Evolutionary conservation across 2,888 invertebrate genomes (phyloP), one percentile per base, ranked within the genome.

Genomic region (Capitulum mitella): DNA sequence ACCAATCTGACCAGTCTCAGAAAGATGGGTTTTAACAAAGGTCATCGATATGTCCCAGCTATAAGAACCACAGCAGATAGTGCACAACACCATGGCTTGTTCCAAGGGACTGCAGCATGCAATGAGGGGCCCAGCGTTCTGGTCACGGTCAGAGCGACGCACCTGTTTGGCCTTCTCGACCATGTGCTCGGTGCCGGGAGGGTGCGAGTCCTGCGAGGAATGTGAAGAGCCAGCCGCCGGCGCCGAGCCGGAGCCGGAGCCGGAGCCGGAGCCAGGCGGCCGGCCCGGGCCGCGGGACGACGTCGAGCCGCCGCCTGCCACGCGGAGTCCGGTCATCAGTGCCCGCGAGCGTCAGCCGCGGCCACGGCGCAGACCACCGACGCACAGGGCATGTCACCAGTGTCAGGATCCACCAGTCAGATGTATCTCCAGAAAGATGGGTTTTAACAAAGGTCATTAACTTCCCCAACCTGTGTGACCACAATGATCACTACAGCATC

Each of bases 81-180:
- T 26, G 8, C 29, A 16, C 19, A n/a, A n/a, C 5, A 32, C 61
- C 32, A 61, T 61, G 61, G 32, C 61, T 61, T 61, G 61, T 61
- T 61, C 61, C 29, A 2, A 29, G 61, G 61, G 61, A 32, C 8
- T 26, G 26, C n/a, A n/a, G 22, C 26, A 26, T 54, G 26, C 54
- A 22, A 3, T n/a, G 8, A 54, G 3, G 8, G n/a, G n/a, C n/a
- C n/a, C n/a, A n/a, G n/a, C n/a, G n/a, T 48, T 19, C 19, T 19
- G 48, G 48, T 48, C 16, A 48, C 16, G 48, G 3, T 48, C 14
- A 48, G 48, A 19, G 48, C 14, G 48, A n/a, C 81, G 80, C 83
- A 89, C 91, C 88, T 93, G 93, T 86, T 93, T 93, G 26, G 93
- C 93, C 85, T 93, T 91, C 84, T 93, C 93, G 37, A 93, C 92